These are phyloP conservation scores for Cydia fagiglandana DNA, from an alignment of 1,140 invertebrate species.

Conservation along the genomic window DNA sequence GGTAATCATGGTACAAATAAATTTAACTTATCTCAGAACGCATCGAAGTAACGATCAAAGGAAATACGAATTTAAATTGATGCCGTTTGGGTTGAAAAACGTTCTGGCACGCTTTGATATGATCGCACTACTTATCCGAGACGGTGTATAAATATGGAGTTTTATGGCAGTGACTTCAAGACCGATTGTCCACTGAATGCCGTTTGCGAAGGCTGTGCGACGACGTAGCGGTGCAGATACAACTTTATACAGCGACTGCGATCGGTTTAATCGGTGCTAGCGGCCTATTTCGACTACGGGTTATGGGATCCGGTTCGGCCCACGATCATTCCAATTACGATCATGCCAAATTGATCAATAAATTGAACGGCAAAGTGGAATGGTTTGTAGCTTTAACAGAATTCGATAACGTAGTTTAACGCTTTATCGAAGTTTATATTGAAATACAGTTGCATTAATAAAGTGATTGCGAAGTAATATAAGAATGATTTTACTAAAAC, in stretches of 20 bases:
- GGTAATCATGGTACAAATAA: slow-evolving; percentile 49
- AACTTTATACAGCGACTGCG: slow-evolving; percentile 43
- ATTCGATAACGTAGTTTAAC: not conserved
- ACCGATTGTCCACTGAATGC: slow-evolving; percentile 42
- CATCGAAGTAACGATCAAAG: slow-evolving; percentile 36
- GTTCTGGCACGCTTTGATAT: slow-evolving; percentile 38
- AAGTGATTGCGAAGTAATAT: slow-evolving; percentile 40
- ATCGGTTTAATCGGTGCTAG: slow-evolving; percentile 34
- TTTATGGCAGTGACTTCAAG: slow-evolving; percentile 48
- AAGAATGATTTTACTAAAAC: slow-evolving; percentile 42
- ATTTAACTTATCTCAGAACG: slow-evolving; percentile 44
- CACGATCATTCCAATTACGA: slow-evolving; percentile 40
- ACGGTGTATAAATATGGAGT: slow-evolving; percentile 50
- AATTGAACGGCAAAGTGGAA: slow-evolving; percentile 33
- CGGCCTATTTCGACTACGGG: slow-evolving; percentile 37
- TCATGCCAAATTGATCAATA: slow-evolving; percentile 33
- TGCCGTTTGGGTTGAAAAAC: slow-evolving; percentile 42
- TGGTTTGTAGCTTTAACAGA: not conserved
- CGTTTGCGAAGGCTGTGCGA: slow-evolving; percentile 40
- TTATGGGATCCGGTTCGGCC: slow-evolving; percentile 37
- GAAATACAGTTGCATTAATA: slow-evolving; percentile 23
- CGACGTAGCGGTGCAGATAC: slow-evolving; percentile 41
- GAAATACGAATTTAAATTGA: slow-evolving; percentile 44
- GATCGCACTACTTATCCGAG: slow-evolving; percentile 52
- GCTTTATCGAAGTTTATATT: slow-evolving; percentile 8